phyloP scores from a whole-genome alignment of 1,140 invertebrate species.

The Diuraphis noxia region DNA sequence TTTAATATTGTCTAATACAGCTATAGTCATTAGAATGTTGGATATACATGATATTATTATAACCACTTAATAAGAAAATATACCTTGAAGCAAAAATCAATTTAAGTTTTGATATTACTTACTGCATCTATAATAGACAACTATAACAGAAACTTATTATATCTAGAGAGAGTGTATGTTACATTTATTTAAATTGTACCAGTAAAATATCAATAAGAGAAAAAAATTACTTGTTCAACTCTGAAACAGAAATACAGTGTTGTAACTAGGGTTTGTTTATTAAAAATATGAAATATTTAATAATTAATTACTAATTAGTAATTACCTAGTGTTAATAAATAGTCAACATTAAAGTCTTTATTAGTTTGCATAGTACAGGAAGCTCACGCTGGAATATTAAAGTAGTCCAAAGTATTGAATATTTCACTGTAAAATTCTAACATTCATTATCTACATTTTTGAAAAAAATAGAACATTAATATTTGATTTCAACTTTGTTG shows the following conservation, averaged over 20 bases:
- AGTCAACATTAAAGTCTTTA: constrained; percentile 19
- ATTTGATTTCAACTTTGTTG: constrained; percentile 19
- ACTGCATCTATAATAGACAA: neutral
- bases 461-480: neutral
- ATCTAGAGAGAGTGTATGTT: neutral
- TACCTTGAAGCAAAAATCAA: neutral
- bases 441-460: neutral
- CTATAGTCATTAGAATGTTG: neutral
- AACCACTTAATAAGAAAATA: neutral
- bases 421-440: neutral
- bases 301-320: neutral
- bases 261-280: neutral
- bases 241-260: neutral
- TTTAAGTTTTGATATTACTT: neutral
- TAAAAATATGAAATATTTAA: neutral
- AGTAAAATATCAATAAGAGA: neutral
- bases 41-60: neutral
- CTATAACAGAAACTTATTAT: neutral
- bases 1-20: neutral
- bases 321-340: constrained; percentile 20
- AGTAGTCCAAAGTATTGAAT: neutral
- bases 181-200: neutral
- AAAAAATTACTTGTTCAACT: neutral
- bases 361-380: constrained; percentile 12
- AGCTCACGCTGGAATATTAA: constrained; percentile 39